A percentile compares a stretch with the other conserved stretches of the same genome.
These are phyloP conservation scores for Carcinoscorpius rotundicauda DNA, from an alignment of 1,140 invertebrate genomes.

Conservation along the genomic window DNA sequence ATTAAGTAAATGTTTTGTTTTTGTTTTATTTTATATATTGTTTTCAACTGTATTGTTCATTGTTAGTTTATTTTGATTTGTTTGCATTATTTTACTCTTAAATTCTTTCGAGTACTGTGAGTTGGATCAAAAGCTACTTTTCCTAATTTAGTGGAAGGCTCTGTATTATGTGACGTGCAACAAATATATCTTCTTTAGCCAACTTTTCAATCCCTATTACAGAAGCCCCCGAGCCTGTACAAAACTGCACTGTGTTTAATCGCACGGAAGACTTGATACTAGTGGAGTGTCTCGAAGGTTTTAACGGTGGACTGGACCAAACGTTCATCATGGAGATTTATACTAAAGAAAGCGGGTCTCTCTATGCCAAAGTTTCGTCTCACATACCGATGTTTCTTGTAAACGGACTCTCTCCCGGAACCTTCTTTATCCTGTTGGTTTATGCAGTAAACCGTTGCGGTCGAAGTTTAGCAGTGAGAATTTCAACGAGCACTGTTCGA, in stretches of 20 bases:
- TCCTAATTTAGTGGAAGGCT: too few species aligned
- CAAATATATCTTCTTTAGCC: too few species aligned
- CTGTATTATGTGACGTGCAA: too few species aligned
- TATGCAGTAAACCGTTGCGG: slow-evolving; percentile 79
- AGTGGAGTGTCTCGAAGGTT: slow-evolving; percentile 58
- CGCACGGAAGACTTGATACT: slow-evolving; percentile 38
- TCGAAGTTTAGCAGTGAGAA: slow-evolving; percentile 19
- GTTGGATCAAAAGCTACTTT: too few species aligned
- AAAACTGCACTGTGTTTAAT: slow-evolving; percentile 22
- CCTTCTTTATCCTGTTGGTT: slow-evolving; percentile 60
- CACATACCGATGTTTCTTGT: slow-evolving; percentile 29
- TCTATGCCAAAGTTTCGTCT: neutral
- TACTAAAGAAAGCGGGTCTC: slow-evolving; percentile 31
- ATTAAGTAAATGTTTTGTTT: too few species aligned
- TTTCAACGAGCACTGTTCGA: too few species aligned
- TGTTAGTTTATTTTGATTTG: too few species aligned
- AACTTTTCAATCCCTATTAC: too few species aligned
- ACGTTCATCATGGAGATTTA: slow-evolving; percentile 66
- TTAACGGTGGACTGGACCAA: slow-evolving; percentile 66
- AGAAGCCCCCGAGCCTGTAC: slow-evolving; percentile 43
- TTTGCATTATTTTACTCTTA: too few species aligned
- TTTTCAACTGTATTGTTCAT: too few species aligned
- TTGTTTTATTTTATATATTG: too few species aligned
- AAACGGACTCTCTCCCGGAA: slow-evolving; percentile 52
- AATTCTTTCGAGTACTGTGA: too few species aligned